These are phyloP conservation scores for Macrophya annulata DNA, from an alignment of 2,888 invertebrate species.

Conservation along the genomic window DNA sequence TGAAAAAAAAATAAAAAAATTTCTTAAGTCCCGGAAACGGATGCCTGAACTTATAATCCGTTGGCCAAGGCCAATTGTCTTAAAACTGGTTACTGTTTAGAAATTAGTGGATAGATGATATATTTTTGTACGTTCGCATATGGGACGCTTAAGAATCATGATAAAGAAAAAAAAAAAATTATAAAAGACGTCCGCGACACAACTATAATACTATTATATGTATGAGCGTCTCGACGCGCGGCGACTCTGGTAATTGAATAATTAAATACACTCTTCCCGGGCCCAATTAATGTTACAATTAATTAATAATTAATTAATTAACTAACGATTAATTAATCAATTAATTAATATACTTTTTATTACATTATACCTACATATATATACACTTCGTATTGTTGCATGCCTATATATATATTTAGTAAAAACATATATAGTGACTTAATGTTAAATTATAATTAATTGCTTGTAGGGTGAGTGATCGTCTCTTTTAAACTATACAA, in stretches of 20 bases:
- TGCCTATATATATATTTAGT: slow-evolving; percentile 76
- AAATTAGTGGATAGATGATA: slow-evolving; percentile 76
- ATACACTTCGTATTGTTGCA: slow-evolving; percentile 76
- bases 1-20: slow-evolving; percentile 4
- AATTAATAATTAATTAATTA: slow-evolving; percentile 61
- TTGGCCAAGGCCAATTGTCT: slow-evolving; percentile 22
- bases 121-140: slow-evolving; percentile 79
- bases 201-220: slow-evolving; percentile 38
- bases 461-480: slow-evolving; percentile 73
- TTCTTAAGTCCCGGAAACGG: neutral
- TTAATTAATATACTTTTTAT: slow-evolving; percentile 37
- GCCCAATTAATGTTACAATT: slow-evolving; percentile 78
- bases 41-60: slow-evolving; percentile 36
- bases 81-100: slow-evolving; percentile 70
- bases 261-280: slow-evolving; percentile 76
- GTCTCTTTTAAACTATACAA: slow-evolving; percentile 60
- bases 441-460: slow-evolving; percentile 62
- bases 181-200: slow-evolving; percentile 57
- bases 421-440: slow-evolving; percentile 58
- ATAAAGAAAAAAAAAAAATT: slow-evolving; percentile 45
- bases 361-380: neutral
- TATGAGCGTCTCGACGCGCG: slow-evolving; percentile 61
- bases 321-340: slow-evolving; percentile 73
- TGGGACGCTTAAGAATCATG: slow-evolving; percentile 58
- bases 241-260: slow-evolving; percentile 67